Conservation (phyloP, 2,888 invertebrate genomes). For the Volucella zonaria region DNA sequence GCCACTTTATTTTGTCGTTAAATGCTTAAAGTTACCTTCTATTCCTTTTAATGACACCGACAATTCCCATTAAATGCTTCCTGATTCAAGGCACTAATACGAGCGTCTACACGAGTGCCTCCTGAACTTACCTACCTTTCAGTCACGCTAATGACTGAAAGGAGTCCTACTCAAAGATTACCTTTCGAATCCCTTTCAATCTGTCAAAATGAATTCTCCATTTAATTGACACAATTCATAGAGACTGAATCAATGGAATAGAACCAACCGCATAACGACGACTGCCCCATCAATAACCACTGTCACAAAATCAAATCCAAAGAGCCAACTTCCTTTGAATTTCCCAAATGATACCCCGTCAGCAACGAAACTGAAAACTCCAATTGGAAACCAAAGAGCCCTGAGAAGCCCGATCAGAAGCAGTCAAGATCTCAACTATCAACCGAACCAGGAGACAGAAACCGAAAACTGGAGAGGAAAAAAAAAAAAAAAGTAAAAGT, state of each 20-base stretch:
- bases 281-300: conserved; percentile 33
- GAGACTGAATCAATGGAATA: conserved; percentile 13
- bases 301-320: conserved; percentile 18
- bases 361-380: not conserved
- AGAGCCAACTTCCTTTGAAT: conserved; percentile 18
- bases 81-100: conserved; percentile 47
- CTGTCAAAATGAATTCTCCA: not conserved
- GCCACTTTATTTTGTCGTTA: conserved; percentile 13
- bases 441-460: not conserved
- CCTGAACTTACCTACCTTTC: conserved; percentile 23
- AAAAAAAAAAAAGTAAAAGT: conserved; percentile 15
- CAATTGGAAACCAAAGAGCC: conserved; percentile 28
- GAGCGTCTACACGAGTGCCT: no score
- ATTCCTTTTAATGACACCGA: conserved; percentile 36
- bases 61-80: conserved; percentile 53
- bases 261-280: conserved; percentile 24
- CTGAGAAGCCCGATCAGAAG: not conserved
- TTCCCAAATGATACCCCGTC: conserved; percentile 47
- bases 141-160: conserved; percentile 50
- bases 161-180: conserved; percentile 15
- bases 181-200: conserved; percentile 46
- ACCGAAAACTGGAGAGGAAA: conserved; percentile 7
- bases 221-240: conserved; percentile 59
- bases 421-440: not conserved
- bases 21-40: conserved; percentile 29